Evolutionary conservation across 2,113 vertebrate species (phyloP).

Genomic region (Osmerus mordax): DNA sequence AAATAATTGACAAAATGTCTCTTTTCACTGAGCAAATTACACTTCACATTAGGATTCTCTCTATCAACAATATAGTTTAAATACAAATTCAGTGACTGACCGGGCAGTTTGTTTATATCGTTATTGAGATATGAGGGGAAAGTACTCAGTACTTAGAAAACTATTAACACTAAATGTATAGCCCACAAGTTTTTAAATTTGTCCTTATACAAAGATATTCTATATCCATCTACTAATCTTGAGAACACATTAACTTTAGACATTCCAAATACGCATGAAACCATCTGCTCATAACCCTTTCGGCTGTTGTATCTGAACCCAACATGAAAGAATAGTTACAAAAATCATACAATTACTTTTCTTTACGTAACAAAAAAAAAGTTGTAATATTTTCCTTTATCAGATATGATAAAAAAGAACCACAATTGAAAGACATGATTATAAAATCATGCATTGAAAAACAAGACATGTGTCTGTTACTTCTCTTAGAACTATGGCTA

Average conservation of each 20-base stretch:
- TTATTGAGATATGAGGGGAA: slow-evolving; percentile 27
- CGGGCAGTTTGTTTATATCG: slow-evolving; percentile 40
- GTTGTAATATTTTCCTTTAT: slow-evolving; percentile 17
- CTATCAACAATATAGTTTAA: slow-evolving; percentile 50
- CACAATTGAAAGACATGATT: slow-evolving; percentile 4
- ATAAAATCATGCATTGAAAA: background rate
- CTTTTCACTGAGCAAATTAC: slow-evolving; percentile 66
- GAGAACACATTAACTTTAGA: too few relatives aligned
- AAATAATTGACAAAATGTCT: slow-evolving; percentile 70
- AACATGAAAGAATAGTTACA: slow-evolving; percentile 23
- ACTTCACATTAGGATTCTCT: slow-evolving; percentile 47
- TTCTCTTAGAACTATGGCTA: slow-evolving; percentile 30
- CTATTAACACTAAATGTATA: slow-evolving; percentile 17
- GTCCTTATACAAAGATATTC: too few relatives aligned
- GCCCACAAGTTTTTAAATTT: too few relatives aligned
- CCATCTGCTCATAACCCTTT: too few relatives aligned
- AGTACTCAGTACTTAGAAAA: slow-evolving; percentile 60
- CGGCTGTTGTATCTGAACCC: background rate
- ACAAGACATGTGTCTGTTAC: background rate
- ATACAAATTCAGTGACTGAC: slow-evolving; percentile 50
- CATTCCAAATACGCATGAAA: too few relatives aligned
- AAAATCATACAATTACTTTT: background rate
- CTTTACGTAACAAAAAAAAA: background rate
- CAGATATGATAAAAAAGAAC: slow-evolving; percentile 15
- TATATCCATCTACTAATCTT: too few relatives aligned